Base-by-base conservation (phyloP, 1,140 invertebrate species). In the Apis dorsata region DNA sequence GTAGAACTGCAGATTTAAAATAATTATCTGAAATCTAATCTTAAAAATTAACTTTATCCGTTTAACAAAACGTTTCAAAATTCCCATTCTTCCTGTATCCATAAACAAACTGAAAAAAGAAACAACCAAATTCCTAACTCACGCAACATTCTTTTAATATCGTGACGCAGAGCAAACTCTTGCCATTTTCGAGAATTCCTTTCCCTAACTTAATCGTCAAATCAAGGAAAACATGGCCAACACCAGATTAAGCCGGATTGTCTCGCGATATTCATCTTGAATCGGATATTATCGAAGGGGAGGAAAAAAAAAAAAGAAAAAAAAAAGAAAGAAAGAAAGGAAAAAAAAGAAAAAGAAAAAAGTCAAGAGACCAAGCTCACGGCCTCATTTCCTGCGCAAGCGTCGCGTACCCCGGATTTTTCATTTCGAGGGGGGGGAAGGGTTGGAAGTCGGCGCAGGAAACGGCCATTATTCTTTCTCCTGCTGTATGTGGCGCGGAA, bases 381-480 rank as follows among this genome's bases (percentile, higher is more conserved):
- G 65, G 44, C 63, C 82, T 85, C 83, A 74, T 81, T 88, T 76
- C 66, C 70, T 15, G 34, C 24, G 10, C n/a, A 28, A 63, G 7
- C 53, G 21, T 7, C 34, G 71, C 66, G 24, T 71, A 49, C 19
- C 34, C 17, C 11, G 81, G 85, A 85, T 82, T 86, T 90, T 89
- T 90, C 88, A 88, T 91, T 90, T 87, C 83, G 79, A 85, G 80
- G 24, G 12, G 85, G 34, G 60, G 80, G 51, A 19, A 84, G 34
- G 60, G 81, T 77, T 71, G 73, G 85, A 81, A 89, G 86, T 91
- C 88, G 85, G 59, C 79, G 83, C 86, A 91, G 89, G 88, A 89
- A 91, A 83, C 79, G 82, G 85, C 89, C 90, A 91, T 91, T 91
- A 91, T 91, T 91, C 90, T 91, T 90, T 87, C 68, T 69, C 70